Evolutionary conservation across 2,797 vertebrate genomes (phyloP).

Genomic region (Garrulus glandarius): DNA sequence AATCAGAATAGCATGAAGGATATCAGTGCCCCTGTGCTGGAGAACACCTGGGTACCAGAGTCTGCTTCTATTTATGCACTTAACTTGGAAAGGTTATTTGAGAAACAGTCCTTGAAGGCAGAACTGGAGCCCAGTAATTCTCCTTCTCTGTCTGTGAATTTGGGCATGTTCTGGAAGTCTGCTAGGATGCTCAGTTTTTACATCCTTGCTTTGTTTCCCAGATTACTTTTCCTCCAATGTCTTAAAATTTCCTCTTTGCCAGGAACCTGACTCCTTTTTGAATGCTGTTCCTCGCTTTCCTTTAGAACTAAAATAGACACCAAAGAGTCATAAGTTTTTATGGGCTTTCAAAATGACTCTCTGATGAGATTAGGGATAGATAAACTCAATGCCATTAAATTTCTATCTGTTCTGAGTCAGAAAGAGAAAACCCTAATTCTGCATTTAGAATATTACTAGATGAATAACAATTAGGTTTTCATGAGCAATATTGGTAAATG

Average conservation of each 20-base stretch:
- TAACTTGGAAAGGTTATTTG: not conserved
- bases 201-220: not conserved
- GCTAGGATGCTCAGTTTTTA: not conserved
- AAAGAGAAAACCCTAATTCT: not conserved
- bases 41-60: not conserved
- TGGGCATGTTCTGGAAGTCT: not conserved
- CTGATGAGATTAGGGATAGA: not conserved
- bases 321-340: not conserved
- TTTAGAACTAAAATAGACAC: not conserved
- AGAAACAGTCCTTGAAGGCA: not conserved
- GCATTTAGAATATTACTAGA: not conserved
- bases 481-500: not conserved
- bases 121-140: not conserved
- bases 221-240: not conserved
- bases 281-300: not conserved
- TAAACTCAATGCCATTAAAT: not conserved
- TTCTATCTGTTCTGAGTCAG: not conserved
- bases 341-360: not conserved
- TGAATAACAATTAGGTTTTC: not conserved
- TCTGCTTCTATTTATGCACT: not conserved
- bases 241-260: not conserved
- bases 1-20: not conserved
- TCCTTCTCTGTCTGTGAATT: not conserved
- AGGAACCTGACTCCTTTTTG: not conserved
- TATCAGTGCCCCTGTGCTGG: not conserved